Base-by-base conservation (phyloP, 2,797 vertebrate genomes). In the Limnodromus scolopaceus region DNA sequence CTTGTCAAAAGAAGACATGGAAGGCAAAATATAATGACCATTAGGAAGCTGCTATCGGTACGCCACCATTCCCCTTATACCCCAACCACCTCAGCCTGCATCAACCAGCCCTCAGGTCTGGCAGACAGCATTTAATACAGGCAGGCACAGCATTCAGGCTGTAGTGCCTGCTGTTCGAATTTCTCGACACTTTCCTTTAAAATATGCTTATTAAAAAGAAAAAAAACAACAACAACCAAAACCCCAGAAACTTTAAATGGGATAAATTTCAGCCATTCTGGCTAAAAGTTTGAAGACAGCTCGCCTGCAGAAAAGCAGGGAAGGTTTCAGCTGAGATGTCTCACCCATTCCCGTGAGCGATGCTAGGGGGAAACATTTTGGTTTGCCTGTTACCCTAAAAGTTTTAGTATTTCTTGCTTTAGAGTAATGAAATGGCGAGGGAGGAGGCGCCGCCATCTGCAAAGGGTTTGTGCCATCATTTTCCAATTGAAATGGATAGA, bases 61-160 rank as follows among this genome's bases (percentile, higher is more conserved):
- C 20, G 32, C 9, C 38, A 41, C 17, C 16, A 2, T 38, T 32
- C 20, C 57, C 1, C 0, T 61, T 27, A 22, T 3, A 69, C 13
- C 13, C 12, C 60, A 48, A 1, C 10, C 54, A 79, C 28, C 43
- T 45, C 43, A 45, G 43, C 10, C 19, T 45, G 43, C 43, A 45
- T 45, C 43, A 45, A 45, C 18, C 36, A 57, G 49, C 19, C 36
- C 57, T 30, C 36, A 63, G 39, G 57, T 36, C 53, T 78, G 74
- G 27, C 30, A 71, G 34, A 22, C 2, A 38, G 36, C 13, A 8
- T 34, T 83, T 65, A 77, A 41, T 7, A 54, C 27, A 57, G 28
- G 23, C 18, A 69, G 23, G 10, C 20, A 53, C 0, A 1, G 22
- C 28, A 23, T 61, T 72, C 22, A 48, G 19, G 11, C 16, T 81